Evolutionary conservation across 2,797 vertebrate species (phyloP).

Genomic region (Somateria mollissima): DNA sequence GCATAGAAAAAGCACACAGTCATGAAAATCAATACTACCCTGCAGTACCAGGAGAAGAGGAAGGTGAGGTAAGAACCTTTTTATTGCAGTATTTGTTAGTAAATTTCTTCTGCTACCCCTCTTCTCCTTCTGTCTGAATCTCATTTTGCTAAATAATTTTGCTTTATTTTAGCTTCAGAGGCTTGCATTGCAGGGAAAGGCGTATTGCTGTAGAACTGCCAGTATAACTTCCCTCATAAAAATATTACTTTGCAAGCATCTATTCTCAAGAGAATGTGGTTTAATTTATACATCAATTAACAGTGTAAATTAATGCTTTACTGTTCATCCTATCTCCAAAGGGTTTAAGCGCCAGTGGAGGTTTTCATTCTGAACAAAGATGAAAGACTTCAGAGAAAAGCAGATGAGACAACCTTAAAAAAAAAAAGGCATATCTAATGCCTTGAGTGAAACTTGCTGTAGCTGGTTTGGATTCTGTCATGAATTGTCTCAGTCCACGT

Average conservation of each 20-base stretch:
- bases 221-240: neutral
- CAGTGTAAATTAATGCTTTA: constrained; percentile 61
- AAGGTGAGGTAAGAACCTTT: neutral
- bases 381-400: constrained; percentile 43
- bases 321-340: constrained; percentile 20
- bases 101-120: neutral
- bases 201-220: neutral
- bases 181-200: neutral
- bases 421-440: neutral
- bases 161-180: neutral
- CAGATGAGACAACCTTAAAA: neutral
- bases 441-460: neutral
- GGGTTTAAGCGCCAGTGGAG: constrained; percentile 21
- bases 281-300: constrained; percentile 68
- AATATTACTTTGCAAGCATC: neutral
- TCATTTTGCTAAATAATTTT: neutral
- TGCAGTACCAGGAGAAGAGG: neutral
- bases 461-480: neutral
- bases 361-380: constrained; percentile 36
- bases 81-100: neutral
- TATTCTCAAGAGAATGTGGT: neutral
- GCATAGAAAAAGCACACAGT: neutral
- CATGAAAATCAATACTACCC: neutral
- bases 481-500: neutral
- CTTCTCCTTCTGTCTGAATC: neutral